Evolutionary conservation across 2,888 invertebrate genomes (phyloP).

Genomic region (Caenorhabditis wallacei): DNA sequence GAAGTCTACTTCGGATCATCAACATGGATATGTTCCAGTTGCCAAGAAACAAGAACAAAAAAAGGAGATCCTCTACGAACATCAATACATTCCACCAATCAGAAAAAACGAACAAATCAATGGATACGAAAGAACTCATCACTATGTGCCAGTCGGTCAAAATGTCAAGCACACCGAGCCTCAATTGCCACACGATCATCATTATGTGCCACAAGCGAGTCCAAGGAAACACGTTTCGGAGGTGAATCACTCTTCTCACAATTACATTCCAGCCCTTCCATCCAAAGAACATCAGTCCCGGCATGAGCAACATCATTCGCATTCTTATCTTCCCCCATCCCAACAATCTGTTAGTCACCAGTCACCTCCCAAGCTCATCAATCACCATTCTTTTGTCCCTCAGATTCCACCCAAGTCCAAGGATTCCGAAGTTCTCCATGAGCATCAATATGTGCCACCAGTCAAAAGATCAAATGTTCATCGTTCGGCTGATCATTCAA

Average conservation of each 20-base stretch:
- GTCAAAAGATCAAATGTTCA: slow-evolving; percentile 2
- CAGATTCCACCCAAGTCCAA: slow-evolving; percentile 35
- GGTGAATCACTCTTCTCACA: slow-evolving; percentile 58
- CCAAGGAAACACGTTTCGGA: slow-evolving; percentile 45
- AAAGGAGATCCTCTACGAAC: slow-evolving; percentile 23
- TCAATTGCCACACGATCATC: slow-evolving; percentile 33
- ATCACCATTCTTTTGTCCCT: slow-evolving; percentile 60
- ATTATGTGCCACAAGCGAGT: slow-evolving; percentile 54
- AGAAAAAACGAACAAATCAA: slow-evolving; percentile 25
- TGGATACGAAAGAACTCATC: slow-evolving; percentile 45
- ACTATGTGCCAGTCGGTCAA: slow-evolving; percentile 40
- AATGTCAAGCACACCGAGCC: slow-evolving; percentile 1
- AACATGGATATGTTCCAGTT: slow-evolving; percentile 57
- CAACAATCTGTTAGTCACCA: slow-evolving; percentile 33
- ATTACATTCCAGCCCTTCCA: slow-evolving; percentile 60
- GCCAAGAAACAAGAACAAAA: slow-evolving; percentile 25
- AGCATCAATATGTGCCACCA: slow-evolving; percentile 51
- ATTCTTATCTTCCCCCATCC: slow-evolving; percentile 51
- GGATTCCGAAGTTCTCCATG: slow-evolving; percentile 32
- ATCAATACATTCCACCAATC: slow-evolving; percentile 40
- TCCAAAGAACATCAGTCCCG: slow-evolving; percentile 51
- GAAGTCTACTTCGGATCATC: slow-evolving; percentile 8
- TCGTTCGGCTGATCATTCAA: slow-evolving; percentile 2
- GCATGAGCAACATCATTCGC: slow-evolving; percentile 52
- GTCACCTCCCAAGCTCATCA: slow-evolving; percentile 53